Evolutionary conservation across 2,888 invertebrate species (phyloP).

Genomic region (Scelioninae gen. 2): DNA sequence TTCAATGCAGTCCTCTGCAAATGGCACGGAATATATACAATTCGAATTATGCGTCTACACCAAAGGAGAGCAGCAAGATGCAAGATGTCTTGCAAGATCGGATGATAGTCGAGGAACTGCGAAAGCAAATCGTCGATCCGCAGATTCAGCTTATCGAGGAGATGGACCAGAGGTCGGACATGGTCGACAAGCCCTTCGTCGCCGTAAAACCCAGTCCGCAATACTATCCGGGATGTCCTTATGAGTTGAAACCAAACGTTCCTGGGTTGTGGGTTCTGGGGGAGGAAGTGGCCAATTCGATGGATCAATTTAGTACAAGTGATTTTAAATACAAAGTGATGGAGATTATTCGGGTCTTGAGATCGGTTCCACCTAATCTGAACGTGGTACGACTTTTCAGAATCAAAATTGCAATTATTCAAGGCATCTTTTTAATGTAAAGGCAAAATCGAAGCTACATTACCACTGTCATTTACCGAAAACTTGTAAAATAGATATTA

Average conservation of each 20-base stretch:
- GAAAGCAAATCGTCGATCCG: constrained; percentile 62
- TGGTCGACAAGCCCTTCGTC: constrained; percentile 70
- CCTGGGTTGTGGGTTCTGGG: constrained; percentile 69
- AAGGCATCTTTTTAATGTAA: too few relatives aligned
- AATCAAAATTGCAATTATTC: too few relatives aligned
- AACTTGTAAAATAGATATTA: too few relatives aligned
- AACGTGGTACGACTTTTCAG: constrained; percentile 61
- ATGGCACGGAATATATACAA: constrained; percentile 59
- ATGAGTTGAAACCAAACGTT: constrained; percentile 70
- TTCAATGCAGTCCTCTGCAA: constrained; percentile 68
- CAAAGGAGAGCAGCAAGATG: constrained; percentile 50
- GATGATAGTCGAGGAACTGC: constrained; percentile 63
- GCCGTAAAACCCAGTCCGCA: constrained; percentile 67
- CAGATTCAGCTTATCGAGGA: constrained; percentile 66
- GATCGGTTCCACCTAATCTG: constrained; percentile 68
- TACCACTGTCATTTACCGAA: too few relatives aligned
- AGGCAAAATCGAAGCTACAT: too few relatives aligned
- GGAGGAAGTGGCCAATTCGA: constrained; percentile 65
- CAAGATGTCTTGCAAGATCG: constrained; percentile 60
- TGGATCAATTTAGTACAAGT: constrained; percentile 67
- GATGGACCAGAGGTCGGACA: constrained; percentile 66
- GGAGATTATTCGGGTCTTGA: constrained; percentile 67
- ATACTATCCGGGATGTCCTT: constrained; percentile 73
- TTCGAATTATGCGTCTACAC: constrained; percentile 5
- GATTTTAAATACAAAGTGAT: constrained; percentile 71